Evolutionary conservation across 2,888 invertebrate genomes (phyloP).

Genomic region (Ptychoptera contaminata): DNA sequence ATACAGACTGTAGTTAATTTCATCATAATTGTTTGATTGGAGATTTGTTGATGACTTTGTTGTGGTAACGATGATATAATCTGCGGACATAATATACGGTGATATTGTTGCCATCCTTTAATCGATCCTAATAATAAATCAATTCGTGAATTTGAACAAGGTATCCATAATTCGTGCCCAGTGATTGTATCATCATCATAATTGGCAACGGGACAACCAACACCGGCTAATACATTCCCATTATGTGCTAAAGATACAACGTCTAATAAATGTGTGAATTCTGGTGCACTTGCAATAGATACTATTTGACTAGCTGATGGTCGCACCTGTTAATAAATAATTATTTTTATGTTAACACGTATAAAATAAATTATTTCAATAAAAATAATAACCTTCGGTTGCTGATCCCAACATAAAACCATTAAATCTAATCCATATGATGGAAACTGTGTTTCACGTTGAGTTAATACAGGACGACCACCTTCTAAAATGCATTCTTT

Average conservation of each 20-base stretch:
- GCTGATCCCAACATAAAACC: slow-evolving; percentile 90
- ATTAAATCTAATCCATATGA: slow-evolving; percentile 84
- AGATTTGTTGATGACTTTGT: slow-evolving; percentile 2
- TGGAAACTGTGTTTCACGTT: slow-evolving; percentile 68
- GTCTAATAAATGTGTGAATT: slow-evolving; percentile 78
- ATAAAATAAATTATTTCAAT: not conserved
- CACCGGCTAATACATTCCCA: slow-evolving; percentile 47
- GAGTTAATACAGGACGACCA: slow-evolving; percentile 74
- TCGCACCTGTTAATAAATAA: slow-evolving; percentile 36
- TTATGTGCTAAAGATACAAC: slow-evolving; percentile 56
- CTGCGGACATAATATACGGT: slow-evolving; percentile 25
- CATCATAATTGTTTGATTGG: slow-evolving; percentile 23
- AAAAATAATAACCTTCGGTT: slow-evolving; percentile 36
- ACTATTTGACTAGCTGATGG: slow-evolving; percentile 92
- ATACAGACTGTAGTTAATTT: slow-evolving; percentile 56
- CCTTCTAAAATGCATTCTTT: slow-evolving; percentile 95
- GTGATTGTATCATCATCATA: slow-evolving; percentile 36
- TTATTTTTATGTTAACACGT: not conserved
- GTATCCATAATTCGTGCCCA: slow-evolving; percentile 61
- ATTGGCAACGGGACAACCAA: slow-evolving; percentile 32
- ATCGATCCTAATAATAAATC: slow-evolving; percentile 41
- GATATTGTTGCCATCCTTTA: slow-evolving; percentile 46
- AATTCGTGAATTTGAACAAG: slow-evolving; percentile 46
- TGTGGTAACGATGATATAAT: slow-evolving; percentile 16
- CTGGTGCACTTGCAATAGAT: slow-evolving; percentile 80